Evolutionary conservation across 2,888 invertebrate species (phyloP).

Genomic region (Cryptops parisi): DNA sequence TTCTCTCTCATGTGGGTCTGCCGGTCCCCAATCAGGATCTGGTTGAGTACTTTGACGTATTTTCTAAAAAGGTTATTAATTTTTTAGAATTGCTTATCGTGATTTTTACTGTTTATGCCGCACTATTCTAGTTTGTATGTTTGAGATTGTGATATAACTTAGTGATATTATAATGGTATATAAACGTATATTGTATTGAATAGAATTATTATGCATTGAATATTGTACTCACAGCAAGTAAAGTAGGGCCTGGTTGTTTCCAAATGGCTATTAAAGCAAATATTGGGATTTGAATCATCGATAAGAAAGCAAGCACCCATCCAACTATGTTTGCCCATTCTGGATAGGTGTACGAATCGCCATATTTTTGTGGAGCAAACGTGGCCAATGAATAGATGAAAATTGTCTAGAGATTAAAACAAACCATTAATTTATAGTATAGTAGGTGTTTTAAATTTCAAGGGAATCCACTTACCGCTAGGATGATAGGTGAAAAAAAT

Average conservation of each 20-base stretch:
- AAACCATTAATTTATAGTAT: not conserved
- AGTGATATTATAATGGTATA: too few relatives aligned
- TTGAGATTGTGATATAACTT: too few relatives aligned
- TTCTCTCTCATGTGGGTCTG: slow-evolving; percentile 7
- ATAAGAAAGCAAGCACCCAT: slow-evolving; percentile 23
- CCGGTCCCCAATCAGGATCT: slow-evolving; percentile 13
- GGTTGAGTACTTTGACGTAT: slow-evolving; percentile 3
- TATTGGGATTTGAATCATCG: slow-evolving; percentile 23
- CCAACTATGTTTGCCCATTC: slow-evolving; percentile 24
- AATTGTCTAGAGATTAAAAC: slow-evolving; percentile 21
- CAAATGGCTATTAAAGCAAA: slow-evolving; percentile 13
- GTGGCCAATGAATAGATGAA: slow-evolving; percentile 23
- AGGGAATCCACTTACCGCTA: slow-evolving; percentile 24
- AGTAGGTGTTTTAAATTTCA: not conserved
- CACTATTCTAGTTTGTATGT: too few relatives aligned
- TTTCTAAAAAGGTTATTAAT: too few relatives aligned
- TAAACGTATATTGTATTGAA: too few relatives aligned
- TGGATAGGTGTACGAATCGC: slow-evolving; percentile 22
- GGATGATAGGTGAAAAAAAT: slow-evolving; percentile 30
- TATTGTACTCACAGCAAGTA: slow-evolving; percentile 14
- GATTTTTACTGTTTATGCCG: too few relatives aligned
- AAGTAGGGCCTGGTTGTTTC: slow-evolving; percentile 12
- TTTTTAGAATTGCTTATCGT: too few relatives aligned
- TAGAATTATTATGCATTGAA: not conserved
- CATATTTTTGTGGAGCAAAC: slow-evolving; percentile 20